phyloP scores from a whole-genome alignment of 2,888 invertebrate species.

The Mesodorylaimus sp. region DNA sequence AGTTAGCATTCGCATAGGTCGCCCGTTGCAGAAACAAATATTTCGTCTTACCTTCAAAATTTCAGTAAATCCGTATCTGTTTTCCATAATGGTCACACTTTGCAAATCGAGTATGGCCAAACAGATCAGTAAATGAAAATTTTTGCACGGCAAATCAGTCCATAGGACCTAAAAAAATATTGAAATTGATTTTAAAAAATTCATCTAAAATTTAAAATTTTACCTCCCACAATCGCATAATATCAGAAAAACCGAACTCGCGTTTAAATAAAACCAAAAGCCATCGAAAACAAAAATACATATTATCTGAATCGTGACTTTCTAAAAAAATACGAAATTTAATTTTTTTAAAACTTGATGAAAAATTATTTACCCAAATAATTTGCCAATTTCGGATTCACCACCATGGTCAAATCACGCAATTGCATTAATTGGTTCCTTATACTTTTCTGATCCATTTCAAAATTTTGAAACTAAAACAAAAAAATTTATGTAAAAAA shows the following conservation, averaged over 20 bases:
- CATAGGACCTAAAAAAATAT: constrained; percentile 44
- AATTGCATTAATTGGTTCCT: constrained; percentile 72
- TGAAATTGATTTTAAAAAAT: constrained; percentile 1
- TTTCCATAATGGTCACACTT: constrained; percentile 65
- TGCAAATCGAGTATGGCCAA: constrained; percentile 79
- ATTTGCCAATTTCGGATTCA: constrained; percentile 61
- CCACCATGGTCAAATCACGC: constrained; percentile 56
- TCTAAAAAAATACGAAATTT: constrained; percentile 33
- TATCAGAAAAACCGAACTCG: constrained; percentile 67
- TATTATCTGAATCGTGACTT: constrained; percentile 70
- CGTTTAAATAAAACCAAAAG: constrained; percentile 82
- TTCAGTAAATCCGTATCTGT: constrained; percentile 82
- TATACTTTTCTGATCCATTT: constrained; percentile 89
- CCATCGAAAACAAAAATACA: constrained; percentile 99
- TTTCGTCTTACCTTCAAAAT: constrained; percentile 64
- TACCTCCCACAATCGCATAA: constrained; percentile 83
- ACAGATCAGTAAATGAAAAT: constrained; percentile 81
- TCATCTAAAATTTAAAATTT: constrained; percentile 10
- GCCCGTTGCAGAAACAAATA: too few relatives aligned
- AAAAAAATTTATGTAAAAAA: too few relatives aligned
- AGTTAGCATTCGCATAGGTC: too few relatives aligned
- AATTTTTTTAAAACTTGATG: neutral
- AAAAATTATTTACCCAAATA: constrained; percentile 45
- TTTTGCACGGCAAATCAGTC: constrained; percentile 79
- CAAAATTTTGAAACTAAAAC: constrained; percentile 65